phyloP scores from a whole-genome alignment of 2,113 vertebrate species.

The Salvelinus alpinus region DNA sequence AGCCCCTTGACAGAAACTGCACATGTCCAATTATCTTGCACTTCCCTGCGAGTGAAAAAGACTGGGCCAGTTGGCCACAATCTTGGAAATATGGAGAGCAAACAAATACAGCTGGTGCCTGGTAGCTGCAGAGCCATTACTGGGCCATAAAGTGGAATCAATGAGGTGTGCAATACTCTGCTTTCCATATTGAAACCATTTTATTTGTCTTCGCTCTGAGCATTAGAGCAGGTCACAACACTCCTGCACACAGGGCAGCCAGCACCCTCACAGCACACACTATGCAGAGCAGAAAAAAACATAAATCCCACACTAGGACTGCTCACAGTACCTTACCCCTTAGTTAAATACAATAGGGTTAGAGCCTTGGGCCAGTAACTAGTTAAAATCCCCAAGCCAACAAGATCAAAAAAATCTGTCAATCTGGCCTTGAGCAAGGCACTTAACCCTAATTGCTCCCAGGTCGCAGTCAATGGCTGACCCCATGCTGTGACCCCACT shows the following conservation, averaged over 20 bases:
- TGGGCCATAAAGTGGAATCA: conserved; percentile 64
- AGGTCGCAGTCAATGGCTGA: no score
- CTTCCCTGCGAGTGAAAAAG: conserved; percentile 32
- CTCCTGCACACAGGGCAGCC: no score
- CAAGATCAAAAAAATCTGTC: no score
- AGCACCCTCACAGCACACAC: conserved; percentile 10
- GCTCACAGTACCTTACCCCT: no score
- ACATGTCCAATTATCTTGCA: conserved; percentile 25
- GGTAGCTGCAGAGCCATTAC: conserved; percentile 52
- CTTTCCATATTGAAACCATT: conserved; percentile 63
- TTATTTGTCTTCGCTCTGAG: conserved; percentile 47
- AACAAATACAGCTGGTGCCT: conserved; percentile 46
- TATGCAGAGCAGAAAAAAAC: background rate
- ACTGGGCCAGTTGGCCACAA: conserved; percentile 42
- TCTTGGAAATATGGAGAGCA: conserved; percentile 63
- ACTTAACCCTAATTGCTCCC: no score
- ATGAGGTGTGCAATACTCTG: conserved; percentile 60
- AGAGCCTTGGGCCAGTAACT: no score
- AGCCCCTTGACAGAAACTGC: conserved; percentile 31
- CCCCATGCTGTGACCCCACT: no score
- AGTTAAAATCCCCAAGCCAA: no score
- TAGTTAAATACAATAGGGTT: background rate
- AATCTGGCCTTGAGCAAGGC: no score
- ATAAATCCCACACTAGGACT: background rate
- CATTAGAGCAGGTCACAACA: conserved; percentile 32